phyloP scores from a whole-genome alignment of 2,888 invertebrate genomes.

The Ophioninae sp. region DNA sequence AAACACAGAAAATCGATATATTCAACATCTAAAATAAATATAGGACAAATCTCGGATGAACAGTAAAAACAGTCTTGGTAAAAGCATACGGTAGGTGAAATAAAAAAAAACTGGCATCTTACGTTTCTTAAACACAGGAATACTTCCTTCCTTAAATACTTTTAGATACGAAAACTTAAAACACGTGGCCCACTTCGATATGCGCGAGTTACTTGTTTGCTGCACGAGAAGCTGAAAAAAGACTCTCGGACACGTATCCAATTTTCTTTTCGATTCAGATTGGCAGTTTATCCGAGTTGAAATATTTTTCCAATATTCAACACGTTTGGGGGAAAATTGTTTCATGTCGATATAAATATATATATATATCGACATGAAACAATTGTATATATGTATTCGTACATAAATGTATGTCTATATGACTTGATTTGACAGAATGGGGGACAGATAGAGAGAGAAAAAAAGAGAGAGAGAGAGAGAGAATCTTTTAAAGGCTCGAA shows the following conservation, averaged over 20 bases:
- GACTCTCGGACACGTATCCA: constrained; percentile 55
- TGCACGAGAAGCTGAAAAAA: constrained; percentile 28
- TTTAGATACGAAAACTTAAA: constrained; percentile 58
- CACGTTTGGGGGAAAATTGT: constrained; percentile 53
- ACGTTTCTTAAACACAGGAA: constrained; percentile 70
- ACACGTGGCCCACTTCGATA: constrained; percentile 30
- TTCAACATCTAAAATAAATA: constrained; percentile 23
- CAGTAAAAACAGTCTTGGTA: background rate
- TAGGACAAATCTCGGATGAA: background rate
- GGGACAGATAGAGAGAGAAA: constrained; percentile 5
- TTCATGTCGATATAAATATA: constrained; percentile 31
- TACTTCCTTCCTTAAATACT: constrained; percentile 69
- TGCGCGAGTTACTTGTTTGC: constrained; percentile 12
- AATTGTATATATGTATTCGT: background rate
- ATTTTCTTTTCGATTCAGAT: constrained; percentile 46
- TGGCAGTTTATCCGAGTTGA: constrained; percentile 17
- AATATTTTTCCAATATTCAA: constrained; percentile 61
- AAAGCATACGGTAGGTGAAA: constrained; percentile 4
- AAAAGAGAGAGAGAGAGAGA: constrained; percentile 6
- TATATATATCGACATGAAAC: background rate
- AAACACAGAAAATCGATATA: constrained; percentile 33
- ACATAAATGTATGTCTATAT: background rate
- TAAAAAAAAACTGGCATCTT: background rate
- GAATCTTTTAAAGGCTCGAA: constrained; percentile 38
- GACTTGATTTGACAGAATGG: background rate